Evolutionary conservation across 1,140 invertebrate genomes (phyloP), one percentile per base, ranked within the genome.

Genomic region (Lucilia sericata): DNA sequence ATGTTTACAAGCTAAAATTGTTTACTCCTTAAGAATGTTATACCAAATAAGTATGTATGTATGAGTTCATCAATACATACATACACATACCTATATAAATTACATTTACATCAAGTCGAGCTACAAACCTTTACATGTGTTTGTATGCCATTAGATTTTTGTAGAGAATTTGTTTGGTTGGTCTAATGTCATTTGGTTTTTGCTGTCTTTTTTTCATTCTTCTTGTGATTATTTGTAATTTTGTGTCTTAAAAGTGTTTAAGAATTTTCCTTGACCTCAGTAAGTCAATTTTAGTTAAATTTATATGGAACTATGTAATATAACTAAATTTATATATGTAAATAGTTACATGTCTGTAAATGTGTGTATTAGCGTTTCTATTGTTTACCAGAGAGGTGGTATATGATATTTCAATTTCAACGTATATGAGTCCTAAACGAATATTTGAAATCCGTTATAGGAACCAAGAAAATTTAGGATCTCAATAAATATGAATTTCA

Each of bases 1-100:
- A 80, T 80, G 76, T 80, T 80, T 80, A 80, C 76, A 80, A 80
- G 42, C 76, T 49, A 80, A 80, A 80, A 80, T 80, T 80, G 76
- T 80, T 80, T 80, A 80, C 76, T 80, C 42, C 76, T 80, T 80
- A 80, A 51, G 47, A n/a, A 78, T 78, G 36, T 60, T 17, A 2
- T 30, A 30, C 25, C 3, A 30, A 1, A 30, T 30, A 30, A 2
- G 3, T 30, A 30, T 30, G 25, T 70, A 25, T 5, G 19, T 21
- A 70, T 70, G 65, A 70, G 65, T 70, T 10, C 55, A 70, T 19
- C 19, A 70, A 25, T 9, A 21, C n/a, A 21, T 70, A 70, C 19
- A 60, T 12, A 10, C 12, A 70, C 65, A 70, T 12, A 21, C 5
- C 17, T 9, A 8, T 21, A 14, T 5, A 12, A 60, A 60, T n/a